Evolutionary conservation across 2,797 vertebrate species (phyloP).

Genomic region (Mus caroli): DNA sequence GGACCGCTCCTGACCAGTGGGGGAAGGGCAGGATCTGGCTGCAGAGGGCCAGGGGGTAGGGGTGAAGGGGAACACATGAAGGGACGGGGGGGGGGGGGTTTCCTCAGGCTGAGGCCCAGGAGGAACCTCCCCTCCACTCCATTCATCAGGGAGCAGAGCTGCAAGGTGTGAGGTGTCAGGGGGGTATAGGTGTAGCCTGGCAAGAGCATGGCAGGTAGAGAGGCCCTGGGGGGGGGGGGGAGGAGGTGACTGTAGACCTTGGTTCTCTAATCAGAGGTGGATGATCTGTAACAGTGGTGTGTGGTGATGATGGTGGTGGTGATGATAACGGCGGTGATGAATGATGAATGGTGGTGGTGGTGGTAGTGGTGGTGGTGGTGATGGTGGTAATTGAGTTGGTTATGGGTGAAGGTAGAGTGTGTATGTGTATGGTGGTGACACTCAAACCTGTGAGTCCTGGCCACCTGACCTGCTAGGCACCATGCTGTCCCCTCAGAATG

Average conservation of each 20-base stretch:
- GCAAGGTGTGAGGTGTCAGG: background rate
- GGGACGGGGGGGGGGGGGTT: background rate
- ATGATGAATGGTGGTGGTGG: background rate
- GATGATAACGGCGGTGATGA: background rate
- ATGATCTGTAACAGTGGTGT: background rate
- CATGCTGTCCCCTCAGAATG: background rate
- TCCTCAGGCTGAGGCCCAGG: background rate
- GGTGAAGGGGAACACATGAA: background rate
- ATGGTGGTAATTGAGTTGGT: background rate
- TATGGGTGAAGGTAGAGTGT: background rate
- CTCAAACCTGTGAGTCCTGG: background rate
- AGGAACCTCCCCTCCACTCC: background rate
- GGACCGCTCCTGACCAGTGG: constrained; percentile 90
- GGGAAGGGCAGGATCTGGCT: constrained; percentile 79
- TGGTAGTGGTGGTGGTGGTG: background rate
- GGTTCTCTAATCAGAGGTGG: constrained; percentile 25
- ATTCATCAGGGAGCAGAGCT: background rate
- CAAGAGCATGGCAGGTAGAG: background rate
- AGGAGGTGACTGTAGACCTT: background rate
- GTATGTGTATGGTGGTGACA: background rate
- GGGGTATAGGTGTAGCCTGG: background rate
- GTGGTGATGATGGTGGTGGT: background rate
- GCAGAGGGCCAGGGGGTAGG: constrained; percentile 6
- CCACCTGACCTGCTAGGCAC: background rate
- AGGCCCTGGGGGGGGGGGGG: background rate